Base-by-base conservation (phyloP, 2,888 invertebrate species). In the Chesias legatella region DNA sequence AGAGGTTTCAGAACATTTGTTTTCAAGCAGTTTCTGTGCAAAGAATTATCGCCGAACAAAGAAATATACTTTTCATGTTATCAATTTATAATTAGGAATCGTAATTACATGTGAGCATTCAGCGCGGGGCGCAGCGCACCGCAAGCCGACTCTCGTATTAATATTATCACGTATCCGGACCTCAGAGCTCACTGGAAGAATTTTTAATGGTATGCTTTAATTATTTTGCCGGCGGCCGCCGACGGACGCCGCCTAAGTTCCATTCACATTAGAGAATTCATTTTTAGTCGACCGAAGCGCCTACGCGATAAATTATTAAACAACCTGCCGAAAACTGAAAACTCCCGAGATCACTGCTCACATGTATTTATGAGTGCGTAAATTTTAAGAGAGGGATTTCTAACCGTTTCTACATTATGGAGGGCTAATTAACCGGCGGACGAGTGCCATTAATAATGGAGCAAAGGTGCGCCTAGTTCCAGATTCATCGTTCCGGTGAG, bases 171-270 rank as follows among this genome's bases (percentile, higher is more conserved):
- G 77, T 83, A 84, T 85, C 85, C 86, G 86, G 79, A 59, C 65
- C 73, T 67, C 74, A 66, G 68, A 73, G 76, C 78, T 73, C 78
- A 64, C 75, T 75, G 79, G 80, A 84, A 79, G 88, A 86, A 88
- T 86, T 86, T 86, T 86, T 84, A 86, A 88, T 86, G 88, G 69
- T 68, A 70, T 73, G 82, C 82, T 83, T 88, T 85, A 88, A 88
- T 88, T 88, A 88, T 88, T 88, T 88, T 79, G 78, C 78, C 69
- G 68, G 69, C 69, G 73, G 65, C 68, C 57, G 66, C 57, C 61
- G 52, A 33, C 40, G 36, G 35, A 35, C 44, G 35, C 34, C 17
- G 63, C 40, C 75, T 81, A 81, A 85, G 85, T 85, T 84, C 81
- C 84, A 85, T 86, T 83, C 85, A 82, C 86, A 85, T 88, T 84